Conservation (phyloP, 2,888 invertebrate genomes). For the Eupeodes latifasciatus region DNA sequence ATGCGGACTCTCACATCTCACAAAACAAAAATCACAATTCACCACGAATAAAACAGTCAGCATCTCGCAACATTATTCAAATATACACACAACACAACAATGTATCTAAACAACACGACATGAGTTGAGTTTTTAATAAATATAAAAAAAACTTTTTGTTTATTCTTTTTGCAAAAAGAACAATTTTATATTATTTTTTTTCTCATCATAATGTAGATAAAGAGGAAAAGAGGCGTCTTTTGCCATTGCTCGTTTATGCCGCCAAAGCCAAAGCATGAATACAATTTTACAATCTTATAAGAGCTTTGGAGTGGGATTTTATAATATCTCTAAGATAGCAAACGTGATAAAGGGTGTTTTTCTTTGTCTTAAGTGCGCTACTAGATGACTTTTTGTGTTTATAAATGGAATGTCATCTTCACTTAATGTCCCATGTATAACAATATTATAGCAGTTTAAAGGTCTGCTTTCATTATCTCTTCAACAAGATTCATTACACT, state of each 20-base stretch:
- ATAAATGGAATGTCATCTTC: too few relatives aligned
- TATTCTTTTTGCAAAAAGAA: constrained; percentile 47
- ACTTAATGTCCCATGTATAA: too few relatives aligned
- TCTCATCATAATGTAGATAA: not conserved
- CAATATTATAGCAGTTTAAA: too few relatives aligned
- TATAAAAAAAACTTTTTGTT: constrained; percentile 34
- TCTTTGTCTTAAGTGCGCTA: not conserved
- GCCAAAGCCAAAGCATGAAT: constrained; percentile 10
- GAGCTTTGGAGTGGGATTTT: constrained; percentile 53
- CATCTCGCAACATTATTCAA: constrained; percentile 43
- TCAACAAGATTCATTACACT: too few relatives aligned
- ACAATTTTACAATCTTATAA: constrained; percentile 47
- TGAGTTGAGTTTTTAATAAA: constrained; percentile 42
- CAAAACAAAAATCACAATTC: constrained; percentile 23
- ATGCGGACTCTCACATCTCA: constrained; percentile 39
- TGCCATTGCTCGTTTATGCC: not conserved
- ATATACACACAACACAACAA: not conserved
- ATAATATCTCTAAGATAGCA: constrained; percentile 27
- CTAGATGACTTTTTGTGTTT: too few relatives aligned
- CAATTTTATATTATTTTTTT: not conserved
- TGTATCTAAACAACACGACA: not conserved
- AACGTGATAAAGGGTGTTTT: constrained; percentile 41
- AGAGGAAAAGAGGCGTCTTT: constrained; percentile 12
- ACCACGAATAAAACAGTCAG: constrained; percentile 48
- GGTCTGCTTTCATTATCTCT: too few relatives aligned